Evolutionary conservation across 2,113 vertebrate species (phyloP), one percentile per base, ranked within the genome.

Genomic region (Tiliqua scincoides): DNA sequence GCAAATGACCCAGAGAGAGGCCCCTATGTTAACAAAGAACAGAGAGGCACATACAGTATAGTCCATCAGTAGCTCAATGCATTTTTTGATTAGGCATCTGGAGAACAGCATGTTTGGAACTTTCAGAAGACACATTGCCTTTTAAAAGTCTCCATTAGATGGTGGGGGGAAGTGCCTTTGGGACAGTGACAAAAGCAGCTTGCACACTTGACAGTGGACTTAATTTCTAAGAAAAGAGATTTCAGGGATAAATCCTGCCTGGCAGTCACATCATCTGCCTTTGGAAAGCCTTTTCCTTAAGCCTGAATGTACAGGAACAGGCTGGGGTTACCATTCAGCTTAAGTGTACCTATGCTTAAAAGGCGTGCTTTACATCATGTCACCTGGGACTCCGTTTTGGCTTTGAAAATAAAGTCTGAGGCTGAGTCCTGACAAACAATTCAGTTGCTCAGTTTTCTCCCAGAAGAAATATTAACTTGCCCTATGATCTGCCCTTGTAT

Each of bases 91-190:
- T 32, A 35, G 43, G 82, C 59, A 7, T 72, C n/a, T 67, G 14
- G 76, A 73, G 79, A 84, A 62, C 57, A 40, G 0, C 2, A 6
- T 88, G 30, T 81, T 17, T 7, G 62, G 87, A 84, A 75, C 52
- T 72, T 67, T 75, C 10, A 63, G 14, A 54, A 84, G 61, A 63
- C 81, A 87, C n/a, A 91, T 57, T 83, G 71, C 88, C 75, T 83
- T 80, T 84, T 48, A 48, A 75, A 84, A 75, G 30, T 11, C 40
- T 52, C 27, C 82, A 40, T 62, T 27, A 25, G 75, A 74, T 32
- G 54, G 52, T 79, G 83, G 82, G 91, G 78, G 84, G 82, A 84
- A 23, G 62, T 25, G 27, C 78, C 30, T 40, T 70, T 71, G 68
- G 63, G 70, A 88, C 63, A 74, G 61, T 0, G 1, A 73, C 21